Conservation (phyloP, 1,140 invertebrate genomes). For the Drosophila trapezifrons region DNA sequence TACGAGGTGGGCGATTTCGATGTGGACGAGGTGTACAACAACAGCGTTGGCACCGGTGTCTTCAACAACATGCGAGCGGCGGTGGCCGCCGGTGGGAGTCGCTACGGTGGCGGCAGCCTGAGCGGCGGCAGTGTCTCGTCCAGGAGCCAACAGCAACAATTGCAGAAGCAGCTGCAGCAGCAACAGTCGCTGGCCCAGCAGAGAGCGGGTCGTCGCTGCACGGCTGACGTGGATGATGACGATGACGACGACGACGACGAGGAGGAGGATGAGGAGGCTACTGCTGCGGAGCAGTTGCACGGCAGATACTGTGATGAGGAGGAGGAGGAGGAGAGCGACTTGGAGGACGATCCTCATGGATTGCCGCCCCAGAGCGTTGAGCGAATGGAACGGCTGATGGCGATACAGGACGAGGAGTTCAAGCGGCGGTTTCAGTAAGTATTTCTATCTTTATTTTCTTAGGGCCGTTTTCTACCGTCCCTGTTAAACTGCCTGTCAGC, state of each 20-base stretch:
- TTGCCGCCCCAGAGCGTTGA: constrained; percentile 81
- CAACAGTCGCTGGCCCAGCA: constrained; percentile 49
- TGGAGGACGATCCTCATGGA: constrained; percentile 71
- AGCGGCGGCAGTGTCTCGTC: constrained; percentile 72
- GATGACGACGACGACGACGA: constrained; percentile 88
- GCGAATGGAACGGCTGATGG: constrained; percentile 80
- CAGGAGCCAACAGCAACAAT: constrained; percentile 60
- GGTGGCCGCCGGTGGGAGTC: constrained; percentile 63
- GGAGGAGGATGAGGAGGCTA: constrained; percentile 65
- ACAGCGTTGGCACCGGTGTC: constrained; percentile 70
- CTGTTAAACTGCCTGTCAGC: too few species aligned
- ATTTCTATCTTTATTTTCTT: constrained; percentile 1
- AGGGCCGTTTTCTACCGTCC: too few species aligned
- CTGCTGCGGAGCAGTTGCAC: constrained; percentile 65
- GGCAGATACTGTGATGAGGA: constrained; percentile 78
- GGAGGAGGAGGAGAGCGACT: constrained; percentile 75
- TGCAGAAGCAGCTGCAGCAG: constrained; percentile 33
- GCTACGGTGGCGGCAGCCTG: constrained; percentile 77
- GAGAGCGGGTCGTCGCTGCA: constrained; percentile 52
- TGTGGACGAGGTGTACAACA: constrained; percentile 78
- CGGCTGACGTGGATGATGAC: constrained; percentile 88
- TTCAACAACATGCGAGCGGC: constrained; percentile 73
- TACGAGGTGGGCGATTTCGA: constrained; percentile 86
- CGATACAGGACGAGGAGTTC: constrained; percentile 85
- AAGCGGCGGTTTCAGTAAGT: constrained; percentile 83